Base-by-base conservation (phyloP, 2,113 vertebrate species). In the Arothron firmamentum region DNA sequence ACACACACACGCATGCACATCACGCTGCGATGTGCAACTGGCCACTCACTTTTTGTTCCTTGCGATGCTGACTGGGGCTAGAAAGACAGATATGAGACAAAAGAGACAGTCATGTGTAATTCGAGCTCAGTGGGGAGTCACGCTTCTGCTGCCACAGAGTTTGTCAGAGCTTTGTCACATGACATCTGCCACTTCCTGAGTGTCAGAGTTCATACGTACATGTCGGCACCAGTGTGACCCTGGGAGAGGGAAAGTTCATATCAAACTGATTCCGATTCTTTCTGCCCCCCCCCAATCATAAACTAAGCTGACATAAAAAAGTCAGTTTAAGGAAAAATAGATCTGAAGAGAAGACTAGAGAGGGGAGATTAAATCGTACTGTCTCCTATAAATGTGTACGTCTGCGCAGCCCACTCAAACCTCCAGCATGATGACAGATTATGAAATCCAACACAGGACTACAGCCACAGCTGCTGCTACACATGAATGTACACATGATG, bases 1-100 rank as follows among this genome's bases (percentile, higher is more conserved):
- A 59, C 52, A 50, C 59, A 58, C 65, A 48, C 69, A 48, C 70
- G 58, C 80, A 48, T 67, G 58, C 80, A 82, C 83, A 59, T 76
- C 59, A 52, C 80, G 72, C 67, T 46, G 8, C 68, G 56, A 67
- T 23, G 50, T 67, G 48, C 62, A 58, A 80, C 70, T 75, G 78
- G 70, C 64, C 81, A 71, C 59, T 49, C 68, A 49, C 59, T 67
- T 74, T 75, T 74, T 75, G 59, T 74, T 70, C 65, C 9, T 52
- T 59, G 63, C 65, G 65, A 28, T 28, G 25, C 25, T 28, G 25
- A 28, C 25, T 28, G 25, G 25, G 49, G 49, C 77, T 70, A 74
- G 57, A 21, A 49, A 54, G 68, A 56, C 59, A 45, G 65, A 70
- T 77, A 59, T 59, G 62, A 67, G 56, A 74, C 31, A 47, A 52